phyloP scores from a whole-genome alignment of 2,888 invertebrate genomes.

The Torymus tubicola region DNA sequence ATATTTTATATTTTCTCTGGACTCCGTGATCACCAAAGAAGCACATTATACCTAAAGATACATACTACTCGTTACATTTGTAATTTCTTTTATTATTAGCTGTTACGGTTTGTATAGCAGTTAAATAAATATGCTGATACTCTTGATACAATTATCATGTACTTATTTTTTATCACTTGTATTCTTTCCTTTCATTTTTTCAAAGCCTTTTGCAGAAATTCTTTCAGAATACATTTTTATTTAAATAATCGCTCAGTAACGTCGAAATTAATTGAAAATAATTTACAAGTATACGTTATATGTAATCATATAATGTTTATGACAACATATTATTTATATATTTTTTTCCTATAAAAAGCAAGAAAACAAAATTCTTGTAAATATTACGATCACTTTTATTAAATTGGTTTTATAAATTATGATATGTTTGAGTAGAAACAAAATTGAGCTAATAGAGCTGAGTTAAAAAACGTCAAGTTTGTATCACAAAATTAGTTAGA shows the following conservation, averaged over 20 bases:
- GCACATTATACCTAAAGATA: conserved; percentile 67
- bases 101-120: conserved; percentile 68
- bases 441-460: neutral
- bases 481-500: neutral
- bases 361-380: neutral
- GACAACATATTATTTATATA: too few species aligned
- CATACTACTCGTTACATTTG: conserved; percentile 70
- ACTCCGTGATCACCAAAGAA: conserved; percentile 68
- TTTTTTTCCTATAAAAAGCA: too few species aligned
- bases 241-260: conserved; percentile 22
- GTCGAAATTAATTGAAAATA: conserved; percentile 23
- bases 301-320: too few species aligned
- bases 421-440: neutral
- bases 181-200: conserved; percentile 51
- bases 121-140: conserved; percentile 71
- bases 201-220: conserved; percentile 43
- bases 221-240: conserved; percentile 23
- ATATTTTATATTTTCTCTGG: conserved; percentile 50
- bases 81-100: conserved; percentile 67
- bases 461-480: too few species aligned
- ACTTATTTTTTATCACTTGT: conserved; percentile 29
- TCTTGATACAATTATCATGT: conserved; percentile 57
- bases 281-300: neutral
- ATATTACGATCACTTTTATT: neutral
- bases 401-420: conserved; percentile 6